Conservation (phyloP, 2,888 invertebrate species). For the Pammene fasciana region DNA sequence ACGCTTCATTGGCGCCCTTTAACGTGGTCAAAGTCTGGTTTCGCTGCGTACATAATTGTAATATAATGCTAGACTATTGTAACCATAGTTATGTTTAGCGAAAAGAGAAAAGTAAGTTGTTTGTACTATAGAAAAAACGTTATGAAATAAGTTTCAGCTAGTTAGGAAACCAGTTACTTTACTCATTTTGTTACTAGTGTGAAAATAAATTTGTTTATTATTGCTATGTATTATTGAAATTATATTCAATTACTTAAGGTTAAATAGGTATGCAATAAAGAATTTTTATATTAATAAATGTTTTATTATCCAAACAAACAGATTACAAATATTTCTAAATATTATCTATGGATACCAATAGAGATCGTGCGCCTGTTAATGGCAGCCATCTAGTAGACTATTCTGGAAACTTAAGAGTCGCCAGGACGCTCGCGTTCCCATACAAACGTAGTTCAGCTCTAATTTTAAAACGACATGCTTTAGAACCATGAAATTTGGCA, state of each 20-base stretch:
- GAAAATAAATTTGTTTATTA: constrained; percentile 33
- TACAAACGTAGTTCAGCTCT: too few relatives aligned
- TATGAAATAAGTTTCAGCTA: neutral
- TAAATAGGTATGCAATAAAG: constrained; percentile 41
- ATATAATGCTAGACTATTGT: constrained; percentile 26
- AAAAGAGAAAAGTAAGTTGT: constrained; percentile 15
- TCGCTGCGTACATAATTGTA: too few relatives aligned
- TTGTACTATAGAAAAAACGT: neutral
- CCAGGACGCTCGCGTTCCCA: too few relatives aligned
- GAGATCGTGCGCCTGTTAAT: too few relatives aligned
- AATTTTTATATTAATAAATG: constrained; percentile 29
- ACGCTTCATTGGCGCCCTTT: too few relatives aligned
- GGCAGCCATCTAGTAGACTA: too few relatives aligned
- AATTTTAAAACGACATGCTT: too few relatives aligned
- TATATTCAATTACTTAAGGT: constrained; percentile 42
- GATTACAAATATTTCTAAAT: neutral
- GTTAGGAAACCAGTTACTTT: constrained; percentile 11
- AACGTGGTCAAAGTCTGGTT: too few relatives aligned
- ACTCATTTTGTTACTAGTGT: constrained; percentile 10
- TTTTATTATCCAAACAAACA: constrained; percentile 21
- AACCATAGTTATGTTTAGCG: constrained; percentile 17
- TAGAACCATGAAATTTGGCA: too few relatives aligned
- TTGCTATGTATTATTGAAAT: constrained; percentile 36
- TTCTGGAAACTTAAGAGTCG: too few relatives aligned
- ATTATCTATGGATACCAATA: too few relatives aligned